These are phyloP conservation scores for Scaptomyza flava DNA, from an alignment of 2,888 invertebrate species.

Conservation along the genomic window DNA sequence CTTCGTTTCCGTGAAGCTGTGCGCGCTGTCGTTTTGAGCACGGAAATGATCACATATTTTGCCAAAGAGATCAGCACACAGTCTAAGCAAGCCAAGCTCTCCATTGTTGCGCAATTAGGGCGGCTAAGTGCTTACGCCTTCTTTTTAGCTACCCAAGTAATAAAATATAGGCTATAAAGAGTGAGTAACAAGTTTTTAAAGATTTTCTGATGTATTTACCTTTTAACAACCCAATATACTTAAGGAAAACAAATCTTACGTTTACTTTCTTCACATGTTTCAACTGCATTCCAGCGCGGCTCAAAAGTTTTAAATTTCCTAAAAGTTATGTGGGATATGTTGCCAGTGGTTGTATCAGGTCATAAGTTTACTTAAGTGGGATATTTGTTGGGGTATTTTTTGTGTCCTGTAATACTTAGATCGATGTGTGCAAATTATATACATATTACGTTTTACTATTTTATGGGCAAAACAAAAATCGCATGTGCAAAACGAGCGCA, in stretches of 20 bases:
- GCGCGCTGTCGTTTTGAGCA: constrained; percentile 67
- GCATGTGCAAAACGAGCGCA: not conserved
- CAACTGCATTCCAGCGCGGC: too few relatives aligned
- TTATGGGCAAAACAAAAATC: not conserved
- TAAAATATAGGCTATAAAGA: not conserved
- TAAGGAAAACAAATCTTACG: too few relatives aligned
- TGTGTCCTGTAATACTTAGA: too few relatives aligned
- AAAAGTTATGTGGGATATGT: too few relatives aligned
- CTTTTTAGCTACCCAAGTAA: constrained; percentile 42
- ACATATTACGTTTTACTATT: too few relatives aligned
- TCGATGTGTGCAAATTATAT: too few relatives aligned
- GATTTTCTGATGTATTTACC: not conserved
- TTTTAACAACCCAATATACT: too few relatives aligned
- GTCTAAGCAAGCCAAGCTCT: constrained; percentile 13
- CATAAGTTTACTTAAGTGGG: too few relatives aligned
- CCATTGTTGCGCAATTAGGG: constrained; percentile 69
- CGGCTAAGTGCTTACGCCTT: constrained; percentile 32
- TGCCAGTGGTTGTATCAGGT: too few relatives aligned
- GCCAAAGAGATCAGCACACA: constrained; percentile 65
- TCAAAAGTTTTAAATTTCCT: too few relatives aligned
- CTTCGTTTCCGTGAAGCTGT: constrained; percentile 69
- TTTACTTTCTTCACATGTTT: too few relatives aligned
- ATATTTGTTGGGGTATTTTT: too few relatives aligned
- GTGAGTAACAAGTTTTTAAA: not conserved
- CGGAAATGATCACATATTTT: constrained; percentile 76